phyloP scores from a whole-genome alignment of 1,140 invertebrate genomes.

The Procambarus clarkii region DNA sequence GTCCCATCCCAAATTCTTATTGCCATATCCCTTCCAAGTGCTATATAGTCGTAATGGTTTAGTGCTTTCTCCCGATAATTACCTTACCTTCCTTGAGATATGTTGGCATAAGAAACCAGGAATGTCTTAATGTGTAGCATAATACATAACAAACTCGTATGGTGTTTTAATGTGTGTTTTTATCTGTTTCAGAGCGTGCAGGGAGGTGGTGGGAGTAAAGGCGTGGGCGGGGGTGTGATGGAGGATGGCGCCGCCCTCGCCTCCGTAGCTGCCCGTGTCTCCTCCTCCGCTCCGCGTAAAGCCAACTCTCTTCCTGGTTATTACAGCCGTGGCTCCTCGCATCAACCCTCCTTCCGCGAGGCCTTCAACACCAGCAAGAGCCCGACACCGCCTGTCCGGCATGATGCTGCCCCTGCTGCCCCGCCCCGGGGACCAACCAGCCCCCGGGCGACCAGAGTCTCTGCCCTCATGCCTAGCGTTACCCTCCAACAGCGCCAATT shows the following conservation, averaged over 20 bases:
- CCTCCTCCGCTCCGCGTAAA: constrained; percentile 58
- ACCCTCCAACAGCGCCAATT: constrained; percentile 2
- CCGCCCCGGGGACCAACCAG: constrained; percentile 56
- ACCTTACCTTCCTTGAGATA: too few relatives aligned
- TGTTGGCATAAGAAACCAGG: too few relatives aligned
- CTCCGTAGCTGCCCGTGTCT: constrained; percentile 52
- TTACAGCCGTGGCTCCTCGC: constrained; percentile 41
- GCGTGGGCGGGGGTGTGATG: constrained; percentile 69
- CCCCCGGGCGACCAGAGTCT: constrained; percentile 38
- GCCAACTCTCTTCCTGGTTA: constrained; percentile 62
- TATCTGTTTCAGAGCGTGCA: constrained; percentile 63
- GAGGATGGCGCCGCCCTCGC: constrained; percentile 64
- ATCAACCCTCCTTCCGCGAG: constrained; percentile 55
- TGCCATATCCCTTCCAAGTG: too few relatives aligned
- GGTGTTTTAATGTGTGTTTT: constrained; percentile 5
- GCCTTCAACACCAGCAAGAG: constrained; percentile 67
- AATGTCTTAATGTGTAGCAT: background rate
- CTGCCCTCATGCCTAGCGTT: background rate
- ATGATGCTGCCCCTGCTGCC: constrained; percentile 36
- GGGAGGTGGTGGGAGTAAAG: constrained; percentile 49
- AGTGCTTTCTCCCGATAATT: too few relatives aligned
- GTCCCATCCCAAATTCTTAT: too few relatives aligned
- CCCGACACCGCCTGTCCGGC: constrained; percentile 17
- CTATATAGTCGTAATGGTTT: too few relatives aligned
- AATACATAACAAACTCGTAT: background rate